A percentile compares a stretch with the other conserved stretches of the same genome.
Conservation (phyloP, 2,113 vertebrate genomes). For the Podarcis raffonei region DNA sequence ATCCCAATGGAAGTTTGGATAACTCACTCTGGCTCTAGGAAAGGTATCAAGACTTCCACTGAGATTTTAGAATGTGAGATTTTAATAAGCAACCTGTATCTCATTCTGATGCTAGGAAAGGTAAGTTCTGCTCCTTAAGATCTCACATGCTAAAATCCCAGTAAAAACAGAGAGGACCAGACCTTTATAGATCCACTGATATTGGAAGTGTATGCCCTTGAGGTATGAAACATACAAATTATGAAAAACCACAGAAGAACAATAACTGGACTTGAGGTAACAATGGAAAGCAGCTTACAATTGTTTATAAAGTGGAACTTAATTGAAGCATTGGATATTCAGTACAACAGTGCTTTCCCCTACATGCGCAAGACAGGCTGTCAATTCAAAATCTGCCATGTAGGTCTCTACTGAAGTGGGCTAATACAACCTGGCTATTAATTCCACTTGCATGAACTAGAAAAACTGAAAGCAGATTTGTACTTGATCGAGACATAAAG, state of each 20-base stretch:
- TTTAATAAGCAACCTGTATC: no score
- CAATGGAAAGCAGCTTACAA: not conserved
- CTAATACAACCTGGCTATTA: not conserved
- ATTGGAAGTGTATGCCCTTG: accelerated
- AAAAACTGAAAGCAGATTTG: not conserved
- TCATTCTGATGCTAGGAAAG: no score
- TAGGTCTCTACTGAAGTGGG: not conserved
- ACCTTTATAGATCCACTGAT: not conserved
- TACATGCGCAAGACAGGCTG: not conserved
- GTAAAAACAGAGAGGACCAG: not conserved
- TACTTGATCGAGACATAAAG: not conserved
- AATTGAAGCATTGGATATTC: not conserved
- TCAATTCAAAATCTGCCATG: not conserved
- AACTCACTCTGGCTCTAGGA: no score
- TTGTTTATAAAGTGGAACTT: not conserved
- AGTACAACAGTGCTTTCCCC: not conserved
- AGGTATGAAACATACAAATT: not conserved
- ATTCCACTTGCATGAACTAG: not conserved
- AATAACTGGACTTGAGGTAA: not conserved
- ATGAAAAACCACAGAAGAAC: no score
- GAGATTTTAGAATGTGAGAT: no score
- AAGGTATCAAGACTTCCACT: no score
- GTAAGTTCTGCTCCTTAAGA: not conserved
- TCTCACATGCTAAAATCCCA: not conserved
- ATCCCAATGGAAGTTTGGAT: no score